Percentiles rank a stretch among this genome's conserved stretches.
These are phyloP conservation scores for Chlorops oryzae DNA, from an alignment of 1,140 invertebrate species.

Conservation along the genomic window DNA sequence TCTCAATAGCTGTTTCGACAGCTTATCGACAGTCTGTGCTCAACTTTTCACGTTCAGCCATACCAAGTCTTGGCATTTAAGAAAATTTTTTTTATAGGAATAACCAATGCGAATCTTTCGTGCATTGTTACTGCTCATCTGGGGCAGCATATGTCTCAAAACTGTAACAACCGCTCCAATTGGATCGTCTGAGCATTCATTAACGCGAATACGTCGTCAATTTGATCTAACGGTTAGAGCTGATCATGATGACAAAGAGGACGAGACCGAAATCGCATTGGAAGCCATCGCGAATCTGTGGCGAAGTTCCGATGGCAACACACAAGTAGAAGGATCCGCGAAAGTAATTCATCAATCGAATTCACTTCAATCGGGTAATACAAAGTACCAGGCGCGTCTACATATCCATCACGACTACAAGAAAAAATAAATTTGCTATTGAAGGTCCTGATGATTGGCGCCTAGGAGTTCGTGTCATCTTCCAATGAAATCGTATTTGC, in stretches of 20 bases:
- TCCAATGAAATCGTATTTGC: conserved; percentile 19
- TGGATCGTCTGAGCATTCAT: too few species aligned
- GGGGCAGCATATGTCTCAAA: too few species aligned
- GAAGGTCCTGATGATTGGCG: conserved; percentile 26
- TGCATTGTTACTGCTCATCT: too few species aligned
- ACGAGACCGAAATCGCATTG: conserved; percentile 38
- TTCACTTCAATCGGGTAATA: conserved; percentile 31
- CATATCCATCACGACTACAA: conserved; percentile 45
- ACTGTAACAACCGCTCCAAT: too few species aligned
- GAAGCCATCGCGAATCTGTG: conserved; percentile 44
- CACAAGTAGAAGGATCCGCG: conserved; percentile 39
- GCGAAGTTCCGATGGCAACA: conserved; percentile 37
- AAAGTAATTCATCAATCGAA: conserved; percentile 31
- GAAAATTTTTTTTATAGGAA: too few species aligned
- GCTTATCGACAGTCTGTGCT: too few species aligned
- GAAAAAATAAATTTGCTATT: conserved; percentile 18
- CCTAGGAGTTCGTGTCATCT: conserved; percentile 33
- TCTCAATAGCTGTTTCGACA: too few species aligned
- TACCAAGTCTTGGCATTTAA: too few species aligned
- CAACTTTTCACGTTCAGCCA: too few species aligned
- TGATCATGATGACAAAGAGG: conserved; percentile 40
- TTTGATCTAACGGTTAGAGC: conserved; percentile 41
- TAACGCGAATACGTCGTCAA: conserved; percentile 29
- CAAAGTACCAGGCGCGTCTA: conserved; percentile 35
- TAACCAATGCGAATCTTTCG: too few species aligned